These are phyloP conservation scores for Picathartes gymnocephalus DNA, from an alignment of 2,113 vertebrate genomes.

Conservation along the genomic window DNA sequence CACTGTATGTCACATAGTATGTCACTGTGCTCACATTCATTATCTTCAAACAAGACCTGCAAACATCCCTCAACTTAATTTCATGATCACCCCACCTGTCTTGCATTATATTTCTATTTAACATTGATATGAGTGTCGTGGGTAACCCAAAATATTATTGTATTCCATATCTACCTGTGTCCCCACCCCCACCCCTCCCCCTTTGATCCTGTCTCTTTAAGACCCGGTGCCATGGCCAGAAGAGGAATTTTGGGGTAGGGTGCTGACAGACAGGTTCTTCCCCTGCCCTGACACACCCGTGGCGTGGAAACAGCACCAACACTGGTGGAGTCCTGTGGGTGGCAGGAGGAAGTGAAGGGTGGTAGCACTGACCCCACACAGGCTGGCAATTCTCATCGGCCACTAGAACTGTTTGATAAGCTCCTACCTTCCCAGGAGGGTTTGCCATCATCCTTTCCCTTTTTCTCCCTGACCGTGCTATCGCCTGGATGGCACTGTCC, in stretches of 20 bases:
- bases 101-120: background rate
- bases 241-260: background rate
- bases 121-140: background rate
- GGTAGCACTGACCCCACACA: too few relatives aligned
- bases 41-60: background rate
- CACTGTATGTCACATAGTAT: background rate
- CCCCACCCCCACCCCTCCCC: accelerated
- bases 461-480: accelerated
- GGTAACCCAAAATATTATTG: background rate
- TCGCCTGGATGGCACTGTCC: background rate
- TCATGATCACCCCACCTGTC: background rate
- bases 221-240: background rate
- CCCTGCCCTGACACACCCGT: accelerated
- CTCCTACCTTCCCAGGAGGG: background rate
- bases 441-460: background rate
- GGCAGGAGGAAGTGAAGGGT: background rate
- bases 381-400: background rate
- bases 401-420: background rate
- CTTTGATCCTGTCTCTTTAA: background rate
- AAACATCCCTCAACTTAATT: background rate
- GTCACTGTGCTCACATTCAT: background rate
- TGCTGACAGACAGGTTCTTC: background rate
- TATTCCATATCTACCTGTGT: background rate
- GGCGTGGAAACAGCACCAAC: background rate
- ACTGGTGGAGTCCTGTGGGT: accelerated